Conservation (phyloP, 2,797 vertebrate species). For the Lacerta bilineata region DNA sequence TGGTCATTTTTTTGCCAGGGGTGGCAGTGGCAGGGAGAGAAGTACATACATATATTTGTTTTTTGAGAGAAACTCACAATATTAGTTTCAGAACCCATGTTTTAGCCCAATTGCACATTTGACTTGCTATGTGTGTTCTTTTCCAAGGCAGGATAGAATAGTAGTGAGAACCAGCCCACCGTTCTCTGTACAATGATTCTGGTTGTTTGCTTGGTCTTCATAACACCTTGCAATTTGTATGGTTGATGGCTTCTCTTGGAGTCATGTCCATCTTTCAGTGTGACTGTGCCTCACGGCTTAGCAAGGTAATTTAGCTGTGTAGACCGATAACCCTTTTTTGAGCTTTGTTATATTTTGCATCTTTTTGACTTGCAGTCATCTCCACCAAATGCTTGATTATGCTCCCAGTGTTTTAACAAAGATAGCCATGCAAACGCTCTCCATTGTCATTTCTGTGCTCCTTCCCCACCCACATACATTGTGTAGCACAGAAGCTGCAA, state of each 20-base stretch:
- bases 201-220: not conserved
- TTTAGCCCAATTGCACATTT: not conserved
- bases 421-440: not conserved
- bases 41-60: not conserved
- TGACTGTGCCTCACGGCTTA: not conserved
- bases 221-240: not conserved
- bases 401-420: slow-evolving; percentile 17
- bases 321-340: not conserved
- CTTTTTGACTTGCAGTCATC: not conserved
- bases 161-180: not conserved
- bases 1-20: no score
- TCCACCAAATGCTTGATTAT: not conserved
- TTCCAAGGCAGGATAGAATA: not conserved
- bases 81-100: not conserved
- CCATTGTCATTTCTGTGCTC: not conserved
- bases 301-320: not conserved
- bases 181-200: not conserved
- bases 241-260: not conserved
- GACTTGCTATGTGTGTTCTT: not conserved
- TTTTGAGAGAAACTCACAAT: not conserved
- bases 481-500: not conserved
- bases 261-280: not conserved
- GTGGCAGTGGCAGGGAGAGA: no score
- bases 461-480: not conserved
- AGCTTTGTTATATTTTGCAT: not conserved